Conservation (phyloP, 2,113 vertebrate genomes). For the Orientallactaga bullata region DNA sequence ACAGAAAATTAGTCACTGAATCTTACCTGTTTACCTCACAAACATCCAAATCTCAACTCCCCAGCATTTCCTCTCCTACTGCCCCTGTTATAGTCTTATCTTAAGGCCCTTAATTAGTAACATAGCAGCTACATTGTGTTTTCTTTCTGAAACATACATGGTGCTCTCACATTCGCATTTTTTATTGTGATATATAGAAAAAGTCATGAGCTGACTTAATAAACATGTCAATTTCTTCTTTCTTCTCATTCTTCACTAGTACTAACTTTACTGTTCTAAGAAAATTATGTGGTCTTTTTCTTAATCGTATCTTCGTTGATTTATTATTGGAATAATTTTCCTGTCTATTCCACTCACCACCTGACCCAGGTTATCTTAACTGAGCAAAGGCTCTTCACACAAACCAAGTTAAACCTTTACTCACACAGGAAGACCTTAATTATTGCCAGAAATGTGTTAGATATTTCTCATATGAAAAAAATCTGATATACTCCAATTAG, state of each 20-base stretch:
- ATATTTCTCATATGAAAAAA: not conserved
- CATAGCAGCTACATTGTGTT: not conserved
- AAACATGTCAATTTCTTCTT: not conserved
- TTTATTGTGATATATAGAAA: not conserved
- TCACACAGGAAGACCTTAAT: not conserved
- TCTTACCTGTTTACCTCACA: not conserved
- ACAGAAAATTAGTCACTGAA: not conserved
- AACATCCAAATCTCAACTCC: not conserved
- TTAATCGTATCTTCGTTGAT: not conserved
- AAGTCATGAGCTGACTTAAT: not conserved
- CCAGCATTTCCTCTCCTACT: not conserved
- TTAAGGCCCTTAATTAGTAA: not conserved
- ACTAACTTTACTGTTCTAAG: not conserved
- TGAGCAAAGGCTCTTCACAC: not conserved
- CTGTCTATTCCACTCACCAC: not conserved
- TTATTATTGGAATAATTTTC: not conserved
- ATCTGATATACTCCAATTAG: not conserved
- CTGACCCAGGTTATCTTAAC: not conserved
- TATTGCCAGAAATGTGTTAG: not conserved
- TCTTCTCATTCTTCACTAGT: not conserved
- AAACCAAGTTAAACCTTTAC: not conserved
- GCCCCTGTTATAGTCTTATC: not conserved
- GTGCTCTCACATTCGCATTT: not conserved
- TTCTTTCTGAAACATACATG: not conserved
- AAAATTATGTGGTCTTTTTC: not conserved